Evolutionary conservation across 2,888 invertebrate species (phyloP), one percentile per base, ranked within the genome.

Genomic region (Dynastes grantii): DNA sequence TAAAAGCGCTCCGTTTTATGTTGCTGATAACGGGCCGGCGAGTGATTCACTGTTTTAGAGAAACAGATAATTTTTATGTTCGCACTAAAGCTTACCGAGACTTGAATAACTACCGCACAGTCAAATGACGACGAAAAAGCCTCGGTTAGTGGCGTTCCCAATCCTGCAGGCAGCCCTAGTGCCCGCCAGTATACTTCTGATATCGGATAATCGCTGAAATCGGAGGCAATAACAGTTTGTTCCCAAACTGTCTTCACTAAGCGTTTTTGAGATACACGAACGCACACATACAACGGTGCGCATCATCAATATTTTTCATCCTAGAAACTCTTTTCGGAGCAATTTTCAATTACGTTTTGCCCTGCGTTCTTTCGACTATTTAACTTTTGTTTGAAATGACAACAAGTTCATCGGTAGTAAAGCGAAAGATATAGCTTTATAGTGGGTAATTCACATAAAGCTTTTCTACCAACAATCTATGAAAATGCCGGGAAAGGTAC

Each of bases 51-150:
- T 79, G 79, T 79, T 77, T 79, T 77, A 77, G 77, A 73, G 77
- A 79, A 76, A 79, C 77, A 79, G 79, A 79, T 77, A 79, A 79
- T 79, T 79, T 79, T 79, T 79, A 79, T 79, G 77, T 75, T 77
- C 76, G 79, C 77, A 79, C 77, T 77, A 77, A 79, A 77, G 75
- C 78, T 78, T 73, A 73, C 78, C 73, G 65, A 64, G 71, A 73
- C 73, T 73, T 78, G 78, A 73, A 71, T 78, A 78, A 78, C 73
- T 78, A 78, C 75, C 73, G 73, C 78, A 58, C 78, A 78, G 78
- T 78, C 78, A 78, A 78, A 78, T 78, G 78, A 78, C 78, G 64
- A 63, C 73, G 73, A 27, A 65, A 71, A 45, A 45, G 45, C 67
- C 64, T 22, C 55, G 71, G 65, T 63, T 64, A 58, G 73, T 53